Evolutionary conservation across 1,140 invertebrate genomes (phyloP).

Genomic region (Aculops lycopersici): DNA sequence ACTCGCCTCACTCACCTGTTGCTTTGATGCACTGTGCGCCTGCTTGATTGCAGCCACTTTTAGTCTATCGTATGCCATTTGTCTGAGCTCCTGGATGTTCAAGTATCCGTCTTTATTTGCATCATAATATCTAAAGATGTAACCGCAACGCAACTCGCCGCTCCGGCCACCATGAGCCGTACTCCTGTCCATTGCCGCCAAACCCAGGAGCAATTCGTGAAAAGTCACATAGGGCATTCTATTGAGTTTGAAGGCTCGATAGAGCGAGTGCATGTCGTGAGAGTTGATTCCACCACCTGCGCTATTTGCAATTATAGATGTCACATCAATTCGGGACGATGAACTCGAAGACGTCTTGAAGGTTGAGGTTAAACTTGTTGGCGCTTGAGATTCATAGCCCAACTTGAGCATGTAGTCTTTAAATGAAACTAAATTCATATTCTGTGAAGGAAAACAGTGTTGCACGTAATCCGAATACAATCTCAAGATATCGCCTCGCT

Average conservation of each 20-base stretch:
- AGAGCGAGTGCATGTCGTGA: slow-evolving; percentile 1
- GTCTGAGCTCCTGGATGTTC: background rate
- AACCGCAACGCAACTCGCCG: slow-evolving; percentile 3
- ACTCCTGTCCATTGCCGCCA: slow-evolving; percentile 21
- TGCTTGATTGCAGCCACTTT: background rate
- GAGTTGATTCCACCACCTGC: background rate
- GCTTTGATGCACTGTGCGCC: background rate
- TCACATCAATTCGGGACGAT: background rate
- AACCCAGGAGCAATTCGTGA: slow-evolving; percentile 19
- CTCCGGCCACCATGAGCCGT: slow-evolving; percentile 22
- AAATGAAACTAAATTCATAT: slow-evolving; percentile 8
- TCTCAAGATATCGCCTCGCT: slow-evolving; percentile 2
- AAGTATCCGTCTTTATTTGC: slow-evolving; percentile 4
- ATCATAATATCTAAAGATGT: slow-evolving; percentile 10
- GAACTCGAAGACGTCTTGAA: slow-evolving; percentile 1
- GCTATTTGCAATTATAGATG: background rate
- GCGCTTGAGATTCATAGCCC: background rate
- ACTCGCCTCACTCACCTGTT: background rate
- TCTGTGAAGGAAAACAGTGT: slow-evolving; percentile 7
- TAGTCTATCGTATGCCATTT: slow-evolving; percentile 1
- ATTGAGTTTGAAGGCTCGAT: slow-evolving; percentile 5
- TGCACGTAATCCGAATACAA: slow-evolving; percentile 8
- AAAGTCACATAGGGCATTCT: slow-evolving; percentile 13
- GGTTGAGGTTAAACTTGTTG: background rate
- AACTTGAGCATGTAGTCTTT: slow-evolving; percentile 6